Conservation (phyloP, 1,140 invertebrate genomes). For the Colletes gigas region DNA sequence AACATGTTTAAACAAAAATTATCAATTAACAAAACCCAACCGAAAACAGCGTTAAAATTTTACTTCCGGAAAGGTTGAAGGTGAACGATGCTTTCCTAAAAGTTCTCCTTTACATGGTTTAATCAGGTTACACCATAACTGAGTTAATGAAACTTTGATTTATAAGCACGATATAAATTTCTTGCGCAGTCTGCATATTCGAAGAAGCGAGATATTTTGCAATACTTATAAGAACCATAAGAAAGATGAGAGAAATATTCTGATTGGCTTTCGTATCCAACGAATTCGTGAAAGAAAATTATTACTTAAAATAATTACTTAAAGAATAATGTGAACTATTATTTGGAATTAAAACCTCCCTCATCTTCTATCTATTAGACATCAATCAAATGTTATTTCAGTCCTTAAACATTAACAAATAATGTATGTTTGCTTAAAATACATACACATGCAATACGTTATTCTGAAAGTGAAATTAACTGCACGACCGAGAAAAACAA, state of each 20-base stretch:
- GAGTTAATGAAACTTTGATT: neutral
- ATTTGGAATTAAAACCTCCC: no score
- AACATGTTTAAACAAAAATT: no score
- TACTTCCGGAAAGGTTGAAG: neutral
- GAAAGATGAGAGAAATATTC: neutral
- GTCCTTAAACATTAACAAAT: no score
- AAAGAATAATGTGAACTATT: conserved; percentile 4
- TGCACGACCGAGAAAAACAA: no score
- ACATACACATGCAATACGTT: no score
- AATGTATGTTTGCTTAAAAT: no score
- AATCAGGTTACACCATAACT: neutral
- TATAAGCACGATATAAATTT: neutral
- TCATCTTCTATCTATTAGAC: no score
- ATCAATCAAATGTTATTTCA: no score
- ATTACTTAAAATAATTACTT: conserved; percentile 1
- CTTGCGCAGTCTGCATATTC: neutral
- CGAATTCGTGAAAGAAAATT: conserved; percentile 16
- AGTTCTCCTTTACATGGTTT: neutral
- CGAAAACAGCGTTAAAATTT: no score
- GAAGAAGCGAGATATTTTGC: neutral
- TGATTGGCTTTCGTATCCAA: conserved; percentile 7
- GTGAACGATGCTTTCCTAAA: neutral
- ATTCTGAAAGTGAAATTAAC: no score
- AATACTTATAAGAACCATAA: neutral
- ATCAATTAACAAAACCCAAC: no score